Evolutionary conservation across 2,888 invertebrate species (phyloP).

Genomic region (Coecobrya sp.): DNA sequence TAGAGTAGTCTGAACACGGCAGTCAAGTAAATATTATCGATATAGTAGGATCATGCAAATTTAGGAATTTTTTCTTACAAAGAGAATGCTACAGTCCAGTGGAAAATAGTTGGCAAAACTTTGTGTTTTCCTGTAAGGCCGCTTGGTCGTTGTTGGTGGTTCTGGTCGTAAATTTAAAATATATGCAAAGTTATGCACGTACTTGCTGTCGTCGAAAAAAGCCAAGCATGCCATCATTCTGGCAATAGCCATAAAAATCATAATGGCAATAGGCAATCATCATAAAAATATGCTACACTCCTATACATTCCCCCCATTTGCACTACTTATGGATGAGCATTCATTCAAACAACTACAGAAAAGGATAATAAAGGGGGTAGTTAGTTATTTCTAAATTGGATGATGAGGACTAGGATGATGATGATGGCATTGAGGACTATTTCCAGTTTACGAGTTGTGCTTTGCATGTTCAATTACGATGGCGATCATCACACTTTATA

Average conservation of each 20-base stretch:
- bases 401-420: slow-evolving; percentile 3
- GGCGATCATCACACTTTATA: not conserved
- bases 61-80: not conserved
- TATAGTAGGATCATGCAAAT: not conserved
- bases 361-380: not conserved
- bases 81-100: not conserved
- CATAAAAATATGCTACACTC: slow-evolving; percentile 27
- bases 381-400: slow-evolving; percentile 19
- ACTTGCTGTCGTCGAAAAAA: slow-evolving; percentile 19
- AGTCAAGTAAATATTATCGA: too few species aligned
- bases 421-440: not conserved
- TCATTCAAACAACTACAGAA: not conserved
- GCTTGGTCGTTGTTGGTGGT: not conserved
- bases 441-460: slow-evolving; percentile 39
- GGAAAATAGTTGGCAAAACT: not conserved
- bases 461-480: slow-evolving; percentile 30
- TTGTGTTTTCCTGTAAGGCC: too few species aligned
- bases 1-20: too few species aligned
- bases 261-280: slow-evolving; percentile 49
- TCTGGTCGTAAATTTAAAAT: slow-evolving; percentile 39
- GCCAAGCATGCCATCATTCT: slow-evolving; percentile 31
- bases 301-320: not conserved
- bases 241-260: slow-evolving; percentile 18
- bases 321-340: not conserved
- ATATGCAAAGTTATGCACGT: slow-evolving; percentile 47